These are phyloP conservation scores for Pagetopsis macropterus DNA, from an alignment of 2,797 vertebrate genomes.

Conservation along the genomic window DNA sequence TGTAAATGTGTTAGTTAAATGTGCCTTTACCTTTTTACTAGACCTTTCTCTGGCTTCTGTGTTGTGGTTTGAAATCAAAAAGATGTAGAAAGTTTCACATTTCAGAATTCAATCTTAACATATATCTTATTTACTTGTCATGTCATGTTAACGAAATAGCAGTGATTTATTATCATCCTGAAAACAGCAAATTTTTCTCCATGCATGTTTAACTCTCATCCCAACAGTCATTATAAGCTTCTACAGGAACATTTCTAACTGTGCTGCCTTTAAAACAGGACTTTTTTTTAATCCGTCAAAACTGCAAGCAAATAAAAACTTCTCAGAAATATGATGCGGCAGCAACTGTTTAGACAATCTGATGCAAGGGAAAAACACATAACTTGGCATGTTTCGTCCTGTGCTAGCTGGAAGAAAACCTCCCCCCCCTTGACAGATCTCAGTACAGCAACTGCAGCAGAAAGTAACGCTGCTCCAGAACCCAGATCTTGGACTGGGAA, in stretches of 20 bases:
- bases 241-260: neutral
- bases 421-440: constrained; percentile 5
- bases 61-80: too few relatives aligned
- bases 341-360: constrained; percentile 48
- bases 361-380: neutral
- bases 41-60: too few relatives aligned
- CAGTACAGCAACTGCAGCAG: neutral
- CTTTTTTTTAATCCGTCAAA: constrained; percentile 21
- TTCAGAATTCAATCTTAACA: neutral
- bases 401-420: constrained; percentile 18
- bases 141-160: neutral
- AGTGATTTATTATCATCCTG: neutral
- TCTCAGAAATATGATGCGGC: constrained; percentile 26
- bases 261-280: neutral
- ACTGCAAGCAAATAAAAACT: constrained; percentile 2
- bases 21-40: too few relatives aligned
- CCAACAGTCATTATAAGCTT: neutral
- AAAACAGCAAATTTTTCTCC: neutral
- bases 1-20: too few relatives aligned
- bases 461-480: constrained; percentile 5
- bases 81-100: neutral
- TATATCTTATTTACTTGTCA: neutral
- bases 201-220: neutral
- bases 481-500: neutral
- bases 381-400: constrained; percentile 15